These are phyloP conservation scores for Cryptops parisi DNA, from an alignment of 2,888 invertebrate species.

Conservation along the genomic window DNA sequence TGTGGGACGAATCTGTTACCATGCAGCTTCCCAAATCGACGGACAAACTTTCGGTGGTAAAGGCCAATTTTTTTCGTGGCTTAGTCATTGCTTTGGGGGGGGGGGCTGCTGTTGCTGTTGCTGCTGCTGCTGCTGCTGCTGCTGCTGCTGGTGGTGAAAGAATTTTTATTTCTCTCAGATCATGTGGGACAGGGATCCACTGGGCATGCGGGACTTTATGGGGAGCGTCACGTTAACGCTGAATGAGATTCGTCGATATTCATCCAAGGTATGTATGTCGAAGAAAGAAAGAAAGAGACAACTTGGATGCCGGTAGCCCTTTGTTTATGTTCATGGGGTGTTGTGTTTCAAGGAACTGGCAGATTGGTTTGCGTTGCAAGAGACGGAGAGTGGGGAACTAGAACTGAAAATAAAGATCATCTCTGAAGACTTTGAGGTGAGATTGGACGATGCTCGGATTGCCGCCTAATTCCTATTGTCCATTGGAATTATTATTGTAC, in stretches of 20 bases:
- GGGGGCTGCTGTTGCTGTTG: no score
- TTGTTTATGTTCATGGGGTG: no score
- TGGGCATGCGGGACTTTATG: constrained; percentile 40
- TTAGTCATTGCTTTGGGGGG: no score
- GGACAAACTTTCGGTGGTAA: constrained; percentile 36
- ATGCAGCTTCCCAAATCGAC: constrained; percentile 34
- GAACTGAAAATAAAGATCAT: constrained; percentile 35
- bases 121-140: no score
- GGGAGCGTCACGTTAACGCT: constrained; percentile 36
- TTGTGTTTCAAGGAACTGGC: no score
- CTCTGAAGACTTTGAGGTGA: constrained; percentile 27
- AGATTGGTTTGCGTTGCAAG: constrained; percentile 35
- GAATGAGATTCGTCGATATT: constrained; percentile 36
- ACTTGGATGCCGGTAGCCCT: no score
- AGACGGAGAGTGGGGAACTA: constrained; percentile 36
- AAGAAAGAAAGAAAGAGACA: no score
- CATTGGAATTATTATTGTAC: neutral
- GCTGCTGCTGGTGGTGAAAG: no score
- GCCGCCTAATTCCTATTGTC: neutral
- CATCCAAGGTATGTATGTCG: constrained; percentile 25
- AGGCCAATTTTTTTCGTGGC: no score
- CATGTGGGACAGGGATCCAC: constrained; percentile 40
- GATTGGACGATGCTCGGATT: constrained; percentile 1
- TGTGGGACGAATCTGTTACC: constrained; percentile 40
- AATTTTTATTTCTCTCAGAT: constrained; percentile 27